These are phyloP conservation scores for Silurus lanzhouensis DNA, from an alignment of 2,797 vertebrate genomes.

Conservation along the genomic window DNA sequence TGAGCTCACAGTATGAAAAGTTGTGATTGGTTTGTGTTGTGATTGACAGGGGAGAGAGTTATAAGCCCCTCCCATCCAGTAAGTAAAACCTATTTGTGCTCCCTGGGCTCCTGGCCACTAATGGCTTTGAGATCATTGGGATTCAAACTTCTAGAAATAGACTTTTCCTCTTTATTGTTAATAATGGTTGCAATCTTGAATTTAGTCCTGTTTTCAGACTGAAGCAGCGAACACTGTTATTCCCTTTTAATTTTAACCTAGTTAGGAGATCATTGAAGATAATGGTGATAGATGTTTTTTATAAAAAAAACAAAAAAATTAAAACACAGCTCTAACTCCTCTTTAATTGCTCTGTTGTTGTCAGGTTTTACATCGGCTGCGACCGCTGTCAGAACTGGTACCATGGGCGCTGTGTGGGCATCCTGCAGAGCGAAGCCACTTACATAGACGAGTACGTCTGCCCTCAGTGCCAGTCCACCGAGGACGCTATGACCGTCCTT, in stretches of 20 bases:
- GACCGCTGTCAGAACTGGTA: slow-evolving; percentile 92
- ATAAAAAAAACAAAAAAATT: neutral
- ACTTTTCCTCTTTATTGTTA: neutral
- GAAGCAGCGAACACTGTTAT: neutral
- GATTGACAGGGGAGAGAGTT: neutral
- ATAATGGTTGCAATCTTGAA: neutral
- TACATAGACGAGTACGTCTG: slow-evolving; percentile 89
- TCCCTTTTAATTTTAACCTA: neutral
- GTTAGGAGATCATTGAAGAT: neutral
- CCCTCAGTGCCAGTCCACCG: slow-evolving; percentile 87
- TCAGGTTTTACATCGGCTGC: slow-evolving; percentile 89
- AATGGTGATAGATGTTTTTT: neutral
- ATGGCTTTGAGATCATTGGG: neutral
- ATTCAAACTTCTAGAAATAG: neutral
- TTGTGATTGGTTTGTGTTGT: neutral
- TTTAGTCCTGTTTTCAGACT: neutral
- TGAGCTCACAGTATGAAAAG: neutral
- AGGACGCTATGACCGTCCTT: slow-evolving; percentile 90
- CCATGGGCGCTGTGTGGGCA: slow-evolving; percentile 87
- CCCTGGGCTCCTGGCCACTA: neutral
- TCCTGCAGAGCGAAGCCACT: slow-evolving; percentile 87
- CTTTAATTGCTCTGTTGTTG: neutral
- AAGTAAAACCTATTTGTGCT: neutral
- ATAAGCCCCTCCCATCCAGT: too few species aligned
- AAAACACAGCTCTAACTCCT: neutral